Base-by-base conservation (phyloP, 2,888 invertebrate genomes). In the Amphimallon solstitiale region DNA sequence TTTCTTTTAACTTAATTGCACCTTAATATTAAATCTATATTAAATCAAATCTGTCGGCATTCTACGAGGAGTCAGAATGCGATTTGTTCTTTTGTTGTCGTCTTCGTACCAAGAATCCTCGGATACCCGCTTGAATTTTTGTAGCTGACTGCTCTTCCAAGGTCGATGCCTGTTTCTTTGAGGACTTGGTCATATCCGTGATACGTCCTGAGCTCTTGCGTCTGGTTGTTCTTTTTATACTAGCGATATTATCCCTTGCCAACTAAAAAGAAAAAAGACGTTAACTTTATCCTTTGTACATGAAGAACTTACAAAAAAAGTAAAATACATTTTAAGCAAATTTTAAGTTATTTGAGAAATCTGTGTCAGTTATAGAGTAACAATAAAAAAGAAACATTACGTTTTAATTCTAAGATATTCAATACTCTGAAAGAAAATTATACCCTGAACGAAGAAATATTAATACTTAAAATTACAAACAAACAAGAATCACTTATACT, bases 51-150 rank as follows among this genome's bases (percentile, higher is more conserved):
- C 45, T 6, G 37, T 62, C 14, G 52, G 12, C 46, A 10, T 68
- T 59, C 48, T 64, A n/a, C 3, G 63, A 43, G 38, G 67, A 67
- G 46, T 56, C 67, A 12, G 49, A 38, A 34, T 34, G 46, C 5
- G 65, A 15, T 60, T 71, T 73, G 23, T 29, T 65, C 67, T 82
- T 82, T 71, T 84, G 82, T 65, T 85, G 84, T 60, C 84, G 78
- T 73, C 85, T 83, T 49, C 86, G 79, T 6, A 85, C 86, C 23
- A 86, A 78, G 73, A 84, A 86, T 3, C 86, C 86, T 9, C 86
- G 81, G 3, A 86, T 79, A 0, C 86, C 85, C 0, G 86, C 86
- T 75, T 86, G 86, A 63, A 86, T 86, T 75, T 85, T 86, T 1
- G 85, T 85, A 1, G 86, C 86, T 0, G 82, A 82, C 68, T 78